A percentile compares a stretch with the other conserved stretches of the same genome.
These are phyloP conservation scores for Hypsopygia costalis DNA, from an alignment of 2,888 invertebrate genomes.

Conservation along the genomic window DNA sequence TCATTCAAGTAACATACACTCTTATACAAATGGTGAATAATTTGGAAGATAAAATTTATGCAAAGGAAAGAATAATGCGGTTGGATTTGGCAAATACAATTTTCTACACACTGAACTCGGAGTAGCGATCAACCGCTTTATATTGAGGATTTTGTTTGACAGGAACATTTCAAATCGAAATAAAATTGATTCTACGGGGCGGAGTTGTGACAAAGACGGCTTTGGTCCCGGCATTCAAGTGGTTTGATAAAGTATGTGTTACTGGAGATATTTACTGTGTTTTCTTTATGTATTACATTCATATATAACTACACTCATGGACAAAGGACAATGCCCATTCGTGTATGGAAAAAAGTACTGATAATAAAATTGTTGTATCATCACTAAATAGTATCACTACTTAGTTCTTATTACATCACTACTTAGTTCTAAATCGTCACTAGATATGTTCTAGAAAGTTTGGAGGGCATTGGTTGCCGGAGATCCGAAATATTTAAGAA, in stretches of 20 bases:
- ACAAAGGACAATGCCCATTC: too few relatives aligned
- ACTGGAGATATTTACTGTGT: too few relatives aligned
- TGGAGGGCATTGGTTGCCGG: too few relatives aligned
- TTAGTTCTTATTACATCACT: too few relatives aligned
- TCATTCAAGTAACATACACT: not conserved
- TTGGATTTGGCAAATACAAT: conserved; percentile 19
- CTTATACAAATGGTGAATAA: not conserved
- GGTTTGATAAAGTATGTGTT: not conserved
- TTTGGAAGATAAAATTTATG: conserved; percentile 3
- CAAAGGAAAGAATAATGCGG: conserved; percentile 17
- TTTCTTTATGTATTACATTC: too few relatives aligned
- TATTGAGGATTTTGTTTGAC: conserved; percentile 20
- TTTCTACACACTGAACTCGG: conserved; percentile 17
- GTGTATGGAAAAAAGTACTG: too few relatives aligned
- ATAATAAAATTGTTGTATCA: too few relatives aligned
- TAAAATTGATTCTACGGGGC: conserved; percentile 14
- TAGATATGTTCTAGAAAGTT: too few relatives aligned
- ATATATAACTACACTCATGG: too few relatives aligned
- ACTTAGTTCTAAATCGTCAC: too few relatives aligned
- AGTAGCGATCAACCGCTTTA: conserved; percentile 19
- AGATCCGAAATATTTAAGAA: too few relatives aligned
- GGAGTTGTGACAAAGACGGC: conserved; percentile 11
- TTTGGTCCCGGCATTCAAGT: conserved; percentile 5
- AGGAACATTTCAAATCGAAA: conserved; percentile 19
- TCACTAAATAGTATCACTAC: too few relatives aligned